Base-by-base conservation (phyloP, 2,888 invertebrate species). In the Tinea trinotella region DNA sequence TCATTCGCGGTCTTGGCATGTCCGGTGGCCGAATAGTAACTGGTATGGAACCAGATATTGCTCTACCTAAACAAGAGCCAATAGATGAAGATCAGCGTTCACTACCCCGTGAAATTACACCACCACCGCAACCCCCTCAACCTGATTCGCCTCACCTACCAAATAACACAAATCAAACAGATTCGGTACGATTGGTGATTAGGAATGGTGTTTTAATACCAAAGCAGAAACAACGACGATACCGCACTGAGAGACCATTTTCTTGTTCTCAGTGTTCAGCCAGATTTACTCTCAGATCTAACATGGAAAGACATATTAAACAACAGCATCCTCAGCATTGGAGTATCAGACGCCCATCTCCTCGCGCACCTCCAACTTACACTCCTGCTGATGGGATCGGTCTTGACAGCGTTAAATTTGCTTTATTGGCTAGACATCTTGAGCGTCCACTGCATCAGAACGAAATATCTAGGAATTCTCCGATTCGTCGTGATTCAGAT, bases 241-340 rank as follows among this genome's bases (percentile, higher is more conserved):
- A 96, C 68, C 88, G 96, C 57, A 96, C 96, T 17, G 96, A 97
- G 70, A 86, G 96, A 19, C 96, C 96, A 0, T 97, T 96, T 74
- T 92, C 93, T 0, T 97, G 97, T 71, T 94, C 94, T 56, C 94
- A 95, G 67, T 97, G 97, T 74, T 92, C 94, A 0, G 96, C 96
- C 0, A 88, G 94, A 54, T 97, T 97, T 66, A 97, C 97, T 0
- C 80, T 97, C 9, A 88, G 95, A n/a, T 96, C 96, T 7, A 97
- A 97, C 64, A 97, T 97, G 95, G 97, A 97, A 72, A 88, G 96
- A 0, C 97, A 97, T 64, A 94, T 97, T 2, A 97, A 97, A 68
- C 96, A 96, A 64, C 96, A 97, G 63, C 97, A 97, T 81, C 96
- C 96, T 0, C 93, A 95, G 58, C 92, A 90, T 67, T 96, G 96